Evolutionary conservation across 2,113 vertebrate species (phyloP).

Genomic region (Cavia aperea): DNA sequence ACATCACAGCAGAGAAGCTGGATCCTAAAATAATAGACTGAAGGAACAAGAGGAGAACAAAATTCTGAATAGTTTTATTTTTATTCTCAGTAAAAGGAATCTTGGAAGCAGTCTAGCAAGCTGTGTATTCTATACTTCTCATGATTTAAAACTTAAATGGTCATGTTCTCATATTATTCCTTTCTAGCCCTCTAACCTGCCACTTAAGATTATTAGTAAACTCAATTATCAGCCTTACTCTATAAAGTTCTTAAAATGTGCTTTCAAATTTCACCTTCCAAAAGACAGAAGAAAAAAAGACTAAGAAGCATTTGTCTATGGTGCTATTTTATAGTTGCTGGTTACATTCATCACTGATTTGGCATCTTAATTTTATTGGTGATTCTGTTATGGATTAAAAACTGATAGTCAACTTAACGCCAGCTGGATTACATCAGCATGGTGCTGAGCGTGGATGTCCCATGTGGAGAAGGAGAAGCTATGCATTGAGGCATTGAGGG

Average conservation of each 20-base stretch:
- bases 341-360: constrained; percentile 17
- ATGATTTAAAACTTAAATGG: neutral
- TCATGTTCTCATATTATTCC: neutral
- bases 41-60: neutral
- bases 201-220: neutral
- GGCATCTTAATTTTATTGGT: constrained; percentile 32
- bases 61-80: neutral
- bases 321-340: neutral
- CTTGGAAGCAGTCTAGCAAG: neutral
- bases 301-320: neutral
- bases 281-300: neutral
- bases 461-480: too few species aligned
- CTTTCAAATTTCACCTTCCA: constrained; percentile 22
- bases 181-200: neutral
- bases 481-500: too few species aligned
- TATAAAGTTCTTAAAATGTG: neutral
- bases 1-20: constrained; percentile 15
- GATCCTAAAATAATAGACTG: neutral
- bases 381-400: neutral
- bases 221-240: neutral
- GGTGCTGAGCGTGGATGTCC: too few species aligned
- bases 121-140: neutral
- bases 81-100: neutral
- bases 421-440: too few species aligned
- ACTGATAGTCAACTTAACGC: too few species aligned